A percentile compares a stretch with the other conserved stretches of the same genome.
These are phyloP conservation scores for Centropristis striata DNA, from an alignment of 2,113 vertebrate genomes.

Conservation along the genomic window DNA sequence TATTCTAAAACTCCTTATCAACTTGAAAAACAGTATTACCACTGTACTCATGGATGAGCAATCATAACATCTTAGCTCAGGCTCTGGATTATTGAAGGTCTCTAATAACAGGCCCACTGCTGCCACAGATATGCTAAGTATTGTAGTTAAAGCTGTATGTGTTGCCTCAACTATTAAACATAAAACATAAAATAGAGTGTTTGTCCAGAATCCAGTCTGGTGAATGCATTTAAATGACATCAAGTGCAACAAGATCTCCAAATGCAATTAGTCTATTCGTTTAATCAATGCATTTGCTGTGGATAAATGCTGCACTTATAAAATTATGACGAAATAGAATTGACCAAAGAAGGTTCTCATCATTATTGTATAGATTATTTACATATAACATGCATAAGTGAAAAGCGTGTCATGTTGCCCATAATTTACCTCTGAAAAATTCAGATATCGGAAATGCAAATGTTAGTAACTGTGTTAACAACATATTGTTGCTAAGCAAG, in stretches of 20 bases:
- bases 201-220: not conserved
- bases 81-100: slow-evolving; percentile 3
- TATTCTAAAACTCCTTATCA: not conserved
- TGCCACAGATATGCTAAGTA: not conserved
- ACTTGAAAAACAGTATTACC: not conserved
- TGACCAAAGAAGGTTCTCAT: not conserved
- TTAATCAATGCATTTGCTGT: not conserved
- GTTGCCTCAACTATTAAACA: not conserved
- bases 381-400: not conserved
- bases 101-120: not conserved
- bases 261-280: not conserved
- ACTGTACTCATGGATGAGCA: not conserved
- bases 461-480: too few relatives aligned
- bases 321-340: not conserved
- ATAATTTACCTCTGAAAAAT: too few relatives aligned
- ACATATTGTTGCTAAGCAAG: too few relatives aligned
- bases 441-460: too few relatives aligned
- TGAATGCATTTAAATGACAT: not conserved
- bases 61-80: too few relatives aligned
- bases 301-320: not conserved
- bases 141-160: not conserved
- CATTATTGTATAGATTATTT: not conserved
- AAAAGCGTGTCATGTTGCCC: not conserved
- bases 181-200: too few relatives aligned
- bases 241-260: not conserved